These are phyloP conservation scores for Artemia franciscana DNA, from an alignment of 1,140 invertebrate species.

Conservation along the genomic window DNA sequence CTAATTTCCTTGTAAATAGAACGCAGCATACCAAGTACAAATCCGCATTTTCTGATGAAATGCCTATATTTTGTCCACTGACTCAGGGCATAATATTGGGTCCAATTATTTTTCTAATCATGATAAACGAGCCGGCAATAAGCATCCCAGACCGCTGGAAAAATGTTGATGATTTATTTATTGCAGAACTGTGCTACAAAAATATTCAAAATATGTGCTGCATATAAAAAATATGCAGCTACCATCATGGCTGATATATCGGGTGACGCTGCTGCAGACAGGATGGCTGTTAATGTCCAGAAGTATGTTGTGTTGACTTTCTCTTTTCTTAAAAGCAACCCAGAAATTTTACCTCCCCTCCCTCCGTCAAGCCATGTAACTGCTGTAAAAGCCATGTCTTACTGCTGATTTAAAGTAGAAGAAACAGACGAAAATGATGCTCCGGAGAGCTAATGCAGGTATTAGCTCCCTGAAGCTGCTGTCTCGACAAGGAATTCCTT, in stretches of 20 bases:
- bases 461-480: not conserved
- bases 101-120: not conserved
- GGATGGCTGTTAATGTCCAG: too few relatives aligned
- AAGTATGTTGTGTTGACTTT: too few relatives aligned
- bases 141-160: too few relatives aligned
- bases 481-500: not conserved
- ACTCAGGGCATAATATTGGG: not conserved
- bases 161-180: too few relatives aligned
- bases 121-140: not conserved
- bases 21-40: not conserved
- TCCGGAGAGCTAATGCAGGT: not conserved
- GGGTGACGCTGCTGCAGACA: too few relatives aligned
- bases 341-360: not conserved
- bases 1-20: not conserved
- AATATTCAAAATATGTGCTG: too few relatives aligned
- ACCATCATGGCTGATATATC: too few relatives aligned
- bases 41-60: not conserved
- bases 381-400: not conserved
- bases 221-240: too few relatives aligned
- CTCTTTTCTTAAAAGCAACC: not conserved
- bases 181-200: too few relatives aligned
- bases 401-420: not conserved
- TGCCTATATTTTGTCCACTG: not conserved
- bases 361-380: not conserved
- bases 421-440: not conserved